Conservation (phyloP, 2,888 invertebrate genomes). For the Sphaeridia pumilis region DNA sequence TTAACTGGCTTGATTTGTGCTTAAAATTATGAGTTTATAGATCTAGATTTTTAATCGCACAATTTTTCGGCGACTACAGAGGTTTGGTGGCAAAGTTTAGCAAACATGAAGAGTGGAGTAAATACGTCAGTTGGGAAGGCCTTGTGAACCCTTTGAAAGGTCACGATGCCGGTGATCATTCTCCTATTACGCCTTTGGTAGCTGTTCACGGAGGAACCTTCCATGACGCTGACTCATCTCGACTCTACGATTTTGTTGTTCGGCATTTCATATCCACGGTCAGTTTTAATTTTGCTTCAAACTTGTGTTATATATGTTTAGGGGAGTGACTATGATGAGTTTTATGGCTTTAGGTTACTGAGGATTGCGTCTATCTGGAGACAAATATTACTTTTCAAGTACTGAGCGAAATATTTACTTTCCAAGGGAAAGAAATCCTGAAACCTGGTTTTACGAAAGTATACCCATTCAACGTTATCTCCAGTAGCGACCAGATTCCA, state of each 20-base stretch:
- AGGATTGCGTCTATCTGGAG: slow-evolving; percentile 75
- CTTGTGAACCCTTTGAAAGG: slow-evolving; percentile 29
- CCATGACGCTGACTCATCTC: slow-evolving; percentile 73
- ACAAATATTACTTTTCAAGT: slow-evolving; percentile 68
- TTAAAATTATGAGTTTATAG: too few species aligned
- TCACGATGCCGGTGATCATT: slow-evolving; percentile 78
- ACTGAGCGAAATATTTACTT: slow-evolving; percentile 70
- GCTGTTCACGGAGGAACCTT: slow-evolving; percentile 49
- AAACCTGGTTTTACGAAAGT: slow-evolving; percentile 88
- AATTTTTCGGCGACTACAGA: too few species aligned
- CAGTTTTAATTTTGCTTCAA: too few species aligned
- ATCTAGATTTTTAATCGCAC: too few species aligned
- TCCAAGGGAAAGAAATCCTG: slow-evolving; percentile 73
- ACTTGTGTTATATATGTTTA: too few species aligned
- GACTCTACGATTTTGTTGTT: slow-evolving; percentile 90
- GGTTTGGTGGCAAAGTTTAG: slow-evolving; percentile 23
- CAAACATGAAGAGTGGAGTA: slow-evolving; percentile 28
- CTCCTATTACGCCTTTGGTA: slow-evolving; percentile 94
- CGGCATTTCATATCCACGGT: slow-evolving; percentile 92
- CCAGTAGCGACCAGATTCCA: slow-evolving; percentile 69
- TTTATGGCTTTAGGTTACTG: slow-evolving; percentile 54
- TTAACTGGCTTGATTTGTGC: too few species aligned
- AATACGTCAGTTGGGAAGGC: slow-evolving; percentile 22
- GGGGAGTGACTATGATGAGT: too few species aligned
- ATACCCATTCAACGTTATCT: slow-evolving; percentile 85